Percentiles rank a stretch among this genome's conserved stretches.
These are phyloP conservation scores for Coryphaenoides rupestris DNA, from an alignment of 2,113 vertebrate species.

Conservation along the genomic window DNA sequence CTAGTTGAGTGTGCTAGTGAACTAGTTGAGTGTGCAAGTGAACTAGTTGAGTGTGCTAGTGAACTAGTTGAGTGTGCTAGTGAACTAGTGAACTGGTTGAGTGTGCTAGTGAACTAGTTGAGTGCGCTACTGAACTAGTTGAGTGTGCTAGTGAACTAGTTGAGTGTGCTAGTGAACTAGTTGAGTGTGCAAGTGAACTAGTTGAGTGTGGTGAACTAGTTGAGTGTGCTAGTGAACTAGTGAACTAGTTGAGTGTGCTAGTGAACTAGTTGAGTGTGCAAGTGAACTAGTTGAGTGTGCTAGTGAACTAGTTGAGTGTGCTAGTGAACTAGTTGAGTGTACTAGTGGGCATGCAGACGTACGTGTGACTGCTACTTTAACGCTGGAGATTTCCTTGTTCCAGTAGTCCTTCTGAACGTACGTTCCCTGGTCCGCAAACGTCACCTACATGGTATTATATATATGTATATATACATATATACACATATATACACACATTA, in stretches of 20 bases:
- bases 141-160: too few species aligned
- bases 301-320: background rate
- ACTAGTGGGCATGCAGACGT: conserved; percentile 27
- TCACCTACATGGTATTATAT: conserved; percentile 34
- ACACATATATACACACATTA: background rate
- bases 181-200: too few species aligned
- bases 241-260: too few species aligned
- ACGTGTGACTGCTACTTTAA: conserved; percentile 50
- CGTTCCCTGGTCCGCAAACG: conserved; percentile 55
- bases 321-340: background rate
- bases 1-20: background rate
- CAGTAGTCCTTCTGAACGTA: conserved; percentile 46
- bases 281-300: too few species aligned
- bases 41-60: background rate
- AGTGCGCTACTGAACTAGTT: too few species aligned
- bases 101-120: too few species aligned
- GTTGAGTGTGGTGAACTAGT: background rate
- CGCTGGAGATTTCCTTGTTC: conserved; percentile 25
- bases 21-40: background rate
- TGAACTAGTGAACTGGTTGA: too few species aligned
- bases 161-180: too few species aligned
- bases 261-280: background rate
- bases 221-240: background rate
- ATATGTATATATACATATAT: background rate
- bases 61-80: too few species aligned